Conservation (phyloP, 2,113 vertebrate genomes). For the Perognathus longimembris region DNA sequence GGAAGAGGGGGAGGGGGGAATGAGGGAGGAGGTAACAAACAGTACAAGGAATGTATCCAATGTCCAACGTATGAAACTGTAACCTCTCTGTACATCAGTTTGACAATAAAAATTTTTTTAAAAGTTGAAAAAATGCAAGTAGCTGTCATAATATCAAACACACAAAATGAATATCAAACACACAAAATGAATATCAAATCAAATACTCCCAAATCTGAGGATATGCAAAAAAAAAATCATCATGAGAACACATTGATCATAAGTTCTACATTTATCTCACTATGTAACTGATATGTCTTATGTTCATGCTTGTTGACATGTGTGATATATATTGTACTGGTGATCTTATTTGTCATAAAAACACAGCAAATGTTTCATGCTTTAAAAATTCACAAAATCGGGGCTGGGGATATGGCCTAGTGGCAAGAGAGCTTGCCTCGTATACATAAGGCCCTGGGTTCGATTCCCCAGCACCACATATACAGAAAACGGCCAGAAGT, state of each 20-base stretch:
- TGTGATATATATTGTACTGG: neutral
- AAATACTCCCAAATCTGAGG: neutral
- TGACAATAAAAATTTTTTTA: too few species aligned
- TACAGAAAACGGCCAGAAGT: too few species aligned
- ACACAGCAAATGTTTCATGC: neutral
- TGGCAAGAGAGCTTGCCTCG: too few species aligned
- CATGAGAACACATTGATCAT: neutral
- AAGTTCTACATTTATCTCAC: neutral
- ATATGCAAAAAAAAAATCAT: slow-evolving; percentile 4
- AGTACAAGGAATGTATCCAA: too few species aligned
- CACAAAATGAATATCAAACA: slow-evolving; percentile 33
- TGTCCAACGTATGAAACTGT: too few species aligned
- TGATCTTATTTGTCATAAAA: slow-evolving; percentile 3
- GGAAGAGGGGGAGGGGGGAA: too few species aligned
- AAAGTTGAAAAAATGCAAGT: slow-evolving; percentile 10
- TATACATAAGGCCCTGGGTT: too few species aligned
- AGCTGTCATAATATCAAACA: slow-evolving; percentile 1
- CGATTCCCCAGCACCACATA: too few species aligned
- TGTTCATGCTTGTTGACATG: neutral
- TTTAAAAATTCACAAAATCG: slow-evolving; percentile 23
- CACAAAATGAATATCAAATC: slow-evolving; percentile 34
- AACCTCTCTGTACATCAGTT: too few species aligned
- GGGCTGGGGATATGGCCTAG: too few species aligned
- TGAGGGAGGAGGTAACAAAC: too few species aligned
- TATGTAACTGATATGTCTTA: slow-evolving; percentile 2